Percentiles rank a stretch among this genome's conserved stretches.
Evolutionary conservation across 2,888 invertebrate genomes (phyloP).

Genomic region (Lasioglossum marginatum): DNA sequence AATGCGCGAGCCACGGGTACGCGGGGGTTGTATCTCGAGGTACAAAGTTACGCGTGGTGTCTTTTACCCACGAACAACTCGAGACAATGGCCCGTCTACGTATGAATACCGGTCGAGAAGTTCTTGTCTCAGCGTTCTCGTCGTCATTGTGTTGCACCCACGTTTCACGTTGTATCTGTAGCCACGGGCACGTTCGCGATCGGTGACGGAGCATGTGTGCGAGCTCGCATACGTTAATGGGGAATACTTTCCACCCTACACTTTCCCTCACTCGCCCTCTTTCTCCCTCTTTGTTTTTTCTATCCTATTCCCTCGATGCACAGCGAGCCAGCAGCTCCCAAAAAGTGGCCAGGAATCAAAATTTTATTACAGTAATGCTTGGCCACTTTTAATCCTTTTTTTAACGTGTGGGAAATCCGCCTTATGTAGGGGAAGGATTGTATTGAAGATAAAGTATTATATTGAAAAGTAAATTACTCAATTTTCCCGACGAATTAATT

Average conservation of each 20-base stretch:
- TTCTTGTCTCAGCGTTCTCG: conserved; percentile 57
- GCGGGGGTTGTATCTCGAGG: conserved; percentile 12
- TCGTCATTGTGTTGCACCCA: conserved; percentile 56
- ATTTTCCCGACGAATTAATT: too few species aligned
- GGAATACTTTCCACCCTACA: conserved; percentile 61
- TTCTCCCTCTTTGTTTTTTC: conserved; percentile 12
- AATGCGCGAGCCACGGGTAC: neutral
- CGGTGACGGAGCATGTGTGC: neutral
- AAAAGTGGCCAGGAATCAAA: neutral
- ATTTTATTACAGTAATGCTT: too few species aligned
- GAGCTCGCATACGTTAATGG: conserved; percentile 33
- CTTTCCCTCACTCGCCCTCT: conserved; percentile 27
- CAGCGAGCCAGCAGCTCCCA: too few species aligned
- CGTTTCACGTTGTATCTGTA: conserved; percentile 49
- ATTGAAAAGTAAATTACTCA: too few species aligned
- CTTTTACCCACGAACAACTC: conserved; percentile 71
- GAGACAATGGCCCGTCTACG: conserved; percentile 70
- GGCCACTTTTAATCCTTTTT: too few species aligned
- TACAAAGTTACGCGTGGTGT: conserved; percentile 62
- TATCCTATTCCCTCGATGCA: neutral
- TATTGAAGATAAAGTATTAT: too few species aligned
- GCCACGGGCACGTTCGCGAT: conserved; percentile 33
- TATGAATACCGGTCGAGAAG: conserved; percentile 69
- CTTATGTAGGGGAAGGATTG: too few species aligned
- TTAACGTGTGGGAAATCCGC: too few species aligned